Conservation (phyloP, 2,797 vertebrate genomes). For the Argya squamiceps region DNA sequence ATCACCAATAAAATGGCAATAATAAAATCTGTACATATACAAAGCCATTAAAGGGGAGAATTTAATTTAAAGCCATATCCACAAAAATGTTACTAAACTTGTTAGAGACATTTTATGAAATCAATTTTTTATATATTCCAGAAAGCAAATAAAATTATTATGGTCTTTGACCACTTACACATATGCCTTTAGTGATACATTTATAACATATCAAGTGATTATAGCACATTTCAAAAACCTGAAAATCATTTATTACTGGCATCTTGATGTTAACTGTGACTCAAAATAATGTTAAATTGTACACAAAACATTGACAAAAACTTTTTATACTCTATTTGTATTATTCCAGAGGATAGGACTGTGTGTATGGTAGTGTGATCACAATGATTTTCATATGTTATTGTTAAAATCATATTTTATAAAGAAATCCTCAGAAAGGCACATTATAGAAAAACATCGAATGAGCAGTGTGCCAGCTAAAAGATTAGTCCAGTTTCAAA, state of each 20-base stretch:
- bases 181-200: background rate
- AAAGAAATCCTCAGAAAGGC: background rate
- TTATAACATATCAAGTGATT: background rate
- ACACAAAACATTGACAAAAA: background rate
- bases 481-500: conserved; percentile 6
- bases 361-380: background rate
- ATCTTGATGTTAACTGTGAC: background rate
- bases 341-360: background rate
- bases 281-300: background rate
- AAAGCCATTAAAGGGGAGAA: background rate
- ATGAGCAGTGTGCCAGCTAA: background rate
- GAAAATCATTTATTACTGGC: background rate
- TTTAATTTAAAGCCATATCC: background rate
- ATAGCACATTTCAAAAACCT: background rate
- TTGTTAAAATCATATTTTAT: background rate
- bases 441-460: background rate
- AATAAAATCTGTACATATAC: background rate
- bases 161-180: fast-evolving
- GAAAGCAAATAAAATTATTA: background rate
- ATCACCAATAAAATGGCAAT: background rate
- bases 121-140: background rate
- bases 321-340: background rate
- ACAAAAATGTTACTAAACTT: background rate
- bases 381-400: background rate
- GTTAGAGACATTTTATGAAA: background rate